Evolutionary conservation across 2,113 vertebrate species (phyloP).

Genomic region (Labrus mixtus): DNA sequence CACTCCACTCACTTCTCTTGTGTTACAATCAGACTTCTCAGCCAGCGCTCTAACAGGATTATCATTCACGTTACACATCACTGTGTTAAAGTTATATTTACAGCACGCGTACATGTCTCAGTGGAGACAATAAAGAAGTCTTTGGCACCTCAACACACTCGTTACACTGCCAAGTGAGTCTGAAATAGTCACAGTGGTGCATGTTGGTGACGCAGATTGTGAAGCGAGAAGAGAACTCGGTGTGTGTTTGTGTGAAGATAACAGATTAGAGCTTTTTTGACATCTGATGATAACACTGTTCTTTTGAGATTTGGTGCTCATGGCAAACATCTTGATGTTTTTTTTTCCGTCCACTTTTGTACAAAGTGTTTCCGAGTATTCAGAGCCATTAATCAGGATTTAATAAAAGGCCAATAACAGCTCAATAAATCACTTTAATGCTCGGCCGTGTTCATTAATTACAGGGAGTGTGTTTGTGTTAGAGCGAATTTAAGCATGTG

Average conservation of each 20-base stretch:
- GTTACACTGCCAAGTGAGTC: conserved; percentile 39
- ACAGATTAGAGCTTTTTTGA: conserved; percentile 3
- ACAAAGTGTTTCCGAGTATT: conserved; percentile 28
- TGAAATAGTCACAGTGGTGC: conserved; percentile 52
- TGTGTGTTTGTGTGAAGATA: conserved; percentile 27
- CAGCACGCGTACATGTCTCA: conserved; percentile 4
- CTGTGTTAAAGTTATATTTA: conserved; percentile 13
- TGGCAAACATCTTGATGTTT: conserved; percentile 16
- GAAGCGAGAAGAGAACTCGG: conserved; percentile 32
- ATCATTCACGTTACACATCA: neutral
- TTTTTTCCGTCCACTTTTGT: conserved; percentile 46
- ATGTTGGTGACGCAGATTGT: conserved; percentile 43
- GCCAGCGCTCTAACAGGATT: conserved; percentile 7
- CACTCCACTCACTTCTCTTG: conserved; percentile 25
- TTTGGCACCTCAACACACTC: conserved; percentile 28
- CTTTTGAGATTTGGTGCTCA: conserved; percentile 10
- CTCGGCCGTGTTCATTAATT: conserved; percentile 28
- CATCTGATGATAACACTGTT: conserved; percentile 11
- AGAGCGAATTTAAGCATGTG: conserved; percentile 8
- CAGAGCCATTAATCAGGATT: conserved; percentile 55
- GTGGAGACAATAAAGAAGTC: conserved; percentile 34
- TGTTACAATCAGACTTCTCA: conserved; percentile 25
- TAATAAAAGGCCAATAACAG: conserved; percentile 61
- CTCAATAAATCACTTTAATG: conserved; percentile 55
- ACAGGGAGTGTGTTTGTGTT: conserved; percentile 30